These are phyloP conservation scores for Malthinus seriepunctatus DNA, from an alignment of 2,888 invertebrate species.

Conservation along the genomic window DNA sequence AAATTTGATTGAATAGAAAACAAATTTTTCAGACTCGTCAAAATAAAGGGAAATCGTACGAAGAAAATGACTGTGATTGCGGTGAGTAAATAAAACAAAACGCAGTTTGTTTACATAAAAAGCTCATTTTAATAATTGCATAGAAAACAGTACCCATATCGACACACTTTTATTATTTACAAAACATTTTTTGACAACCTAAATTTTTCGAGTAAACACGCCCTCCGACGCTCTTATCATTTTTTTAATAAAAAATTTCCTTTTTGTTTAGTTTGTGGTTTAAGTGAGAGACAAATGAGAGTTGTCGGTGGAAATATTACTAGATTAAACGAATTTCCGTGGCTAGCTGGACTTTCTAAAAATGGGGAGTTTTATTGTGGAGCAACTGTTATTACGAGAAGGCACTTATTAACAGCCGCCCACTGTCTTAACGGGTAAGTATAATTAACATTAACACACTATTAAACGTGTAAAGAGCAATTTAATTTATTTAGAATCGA, in stretches of 20 bases:
- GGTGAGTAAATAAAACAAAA: slow-evolving; percentile 31
- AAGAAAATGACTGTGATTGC: slow-evolving; percentile 35
- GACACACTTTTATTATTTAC: background rate
- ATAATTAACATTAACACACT: background rate
- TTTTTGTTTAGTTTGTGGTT: slow-evolving; percentile 58
- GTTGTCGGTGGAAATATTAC: slow-evolving; percentile 73
- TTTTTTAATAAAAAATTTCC: background rate
- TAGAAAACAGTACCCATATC: background rate
- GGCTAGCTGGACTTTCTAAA: slow-evolving; percentile 71
- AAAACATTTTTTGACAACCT: no score
- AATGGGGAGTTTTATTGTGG: slow-evolving; percentile 74
- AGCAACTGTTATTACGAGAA: slow-evolving; percentile 69
- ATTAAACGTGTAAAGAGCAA: background rate
- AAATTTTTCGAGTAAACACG: no score
- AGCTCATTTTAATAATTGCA: background rate
- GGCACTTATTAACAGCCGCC: slow-evolving; percentile 75
- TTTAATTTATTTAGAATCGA: slow-evolving; percentile 55
- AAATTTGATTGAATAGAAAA: no score
- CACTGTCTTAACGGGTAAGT: slow-evolving; percentile 74
- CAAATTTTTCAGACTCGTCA: slow-evolving; percentile 1
- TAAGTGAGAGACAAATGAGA: slow-evolving; percentile 62
- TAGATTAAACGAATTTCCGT: slow-evolving; percentile 72
- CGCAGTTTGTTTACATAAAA: background rate
- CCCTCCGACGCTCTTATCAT: no score
- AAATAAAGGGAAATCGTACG: slow-evolving; percentile 4